Evolutionary conservation across 2,113 vertebrate genomes (phyloP), one percentile per base, ranked within the genome.

Genomic region (Ameiurus melas): DNA sequence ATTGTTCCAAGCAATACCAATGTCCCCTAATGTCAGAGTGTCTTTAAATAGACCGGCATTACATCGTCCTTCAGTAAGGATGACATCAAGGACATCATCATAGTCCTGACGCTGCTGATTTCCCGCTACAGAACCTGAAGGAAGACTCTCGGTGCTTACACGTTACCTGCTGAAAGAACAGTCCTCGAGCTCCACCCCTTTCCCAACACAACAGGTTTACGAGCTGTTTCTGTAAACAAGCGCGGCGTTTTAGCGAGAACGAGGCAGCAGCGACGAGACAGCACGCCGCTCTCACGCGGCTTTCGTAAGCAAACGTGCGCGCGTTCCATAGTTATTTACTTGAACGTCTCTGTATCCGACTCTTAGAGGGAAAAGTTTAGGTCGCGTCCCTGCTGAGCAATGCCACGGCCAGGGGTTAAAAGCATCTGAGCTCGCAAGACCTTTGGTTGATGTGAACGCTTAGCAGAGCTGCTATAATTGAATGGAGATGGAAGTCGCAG

Each of bases 161-260:
- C 82, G 89, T 84, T 89, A 89, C 87, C 89, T 87, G 83, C 85
- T 90, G 66, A 89, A 90, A 82, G 81, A 87, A 75, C n/a, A n/a
- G n/a, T n/a, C n/a, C 57, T 53, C 27, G 14, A 55, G 33, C 86
- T 43, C 64, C 66, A 58, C 47, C 84, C 14, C 57, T 3, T 36
- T 16, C 30, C 27, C 82, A 55, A 85, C 30, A 47, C 36, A 71
- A 70, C 1, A 4, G 43, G 43, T 47, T 12, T 2, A 5, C 2
- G 6, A 71, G 33, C 70, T 39, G 17, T 71, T 20, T 36, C 70
- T 71, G 16, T 47, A 27, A 88, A 82, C 79, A 81, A 66, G 60
- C 30, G 27, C 33, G 17, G 57, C 68, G 85, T 85, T 75, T 43
- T 30, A n/a, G 51, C 8, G 43, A 16, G 27, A 43, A 78, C 0